Evolutionary conservation across 2,888 invertebrate genomes (phyloP), one percentile per base, ranked within the genome.

Genomic region (Eristalinus aeneus): DNA sequence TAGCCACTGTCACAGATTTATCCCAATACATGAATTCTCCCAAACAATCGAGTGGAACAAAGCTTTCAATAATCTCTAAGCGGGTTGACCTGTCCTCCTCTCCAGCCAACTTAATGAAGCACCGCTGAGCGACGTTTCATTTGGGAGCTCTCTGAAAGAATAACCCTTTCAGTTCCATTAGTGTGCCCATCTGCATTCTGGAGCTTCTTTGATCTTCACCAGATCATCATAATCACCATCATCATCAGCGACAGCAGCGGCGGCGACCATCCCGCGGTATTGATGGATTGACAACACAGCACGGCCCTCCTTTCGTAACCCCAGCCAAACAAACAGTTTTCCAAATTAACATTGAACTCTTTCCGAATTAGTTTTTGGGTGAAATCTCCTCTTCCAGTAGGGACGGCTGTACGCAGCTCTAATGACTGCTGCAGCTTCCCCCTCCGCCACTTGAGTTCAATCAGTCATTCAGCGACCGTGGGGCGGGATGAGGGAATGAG

Each of bases 201-300:
- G 53, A 56, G 61, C 73, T 23, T 67, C 77, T 86, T 82, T 86
- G 77, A 86, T 86, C 69, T 69, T 68, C 22, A n/a, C 53, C 65
- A 58, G 81, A 81, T 72, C 60, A 63, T 61, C 46, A 69, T 74
- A 63, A 72, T 71, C 69, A 78, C 63, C 63, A 63, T 64, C 63
- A 56, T 46, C 53, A 61, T n/a, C n/a, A n/a, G n/a, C n/a, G n/a
- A 22, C 78, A 22, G 9, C 77, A 68, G 32, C 39, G 23, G 61
- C 63, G 68, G 58, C 77, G 39, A 63, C 54, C 76, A 69, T 58
- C 64, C 4, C 10, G 58, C 69, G 71, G 69, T 73, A 80, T 73
- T 76, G 80, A 85, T 81, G 76, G 80, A 81, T 81, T 86, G 81
- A 81, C 86, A 86, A 81, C 65, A 69, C 16, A 34, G 12, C 32